phyloP scores from a whole-genome alignment of 2,888 invertebrate genomes.

The Drosophila villosipedis region DNA sequence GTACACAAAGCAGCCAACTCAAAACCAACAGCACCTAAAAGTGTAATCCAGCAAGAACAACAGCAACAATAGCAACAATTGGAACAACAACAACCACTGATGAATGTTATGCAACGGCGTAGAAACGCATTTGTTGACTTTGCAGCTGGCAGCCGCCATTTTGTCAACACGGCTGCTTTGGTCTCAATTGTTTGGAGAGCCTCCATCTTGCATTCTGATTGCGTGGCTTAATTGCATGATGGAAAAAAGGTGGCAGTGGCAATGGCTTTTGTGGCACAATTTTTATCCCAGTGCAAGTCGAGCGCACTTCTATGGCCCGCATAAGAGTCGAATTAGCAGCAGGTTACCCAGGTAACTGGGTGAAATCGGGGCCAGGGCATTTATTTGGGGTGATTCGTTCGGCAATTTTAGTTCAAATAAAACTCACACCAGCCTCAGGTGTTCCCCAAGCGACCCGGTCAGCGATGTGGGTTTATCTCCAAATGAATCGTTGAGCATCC shows the following conservation, averaged over 20 bases:
- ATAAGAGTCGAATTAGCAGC: slow-evolving; percentile 46
- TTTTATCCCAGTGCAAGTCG: slow-evolving; percentile 49
- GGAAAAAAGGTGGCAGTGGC: slow-evolving; percentile 18
- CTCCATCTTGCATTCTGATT: slow-evolving; percentile 78
- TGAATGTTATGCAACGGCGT: slow-evolving; percentile 42
- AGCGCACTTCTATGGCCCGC: slow-evolving; percentile 60
- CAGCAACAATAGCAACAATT: slow-evolving; percentile 15
- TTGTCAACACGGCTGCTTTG: slow-evolving; percentile 57
- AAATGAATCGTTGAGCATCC: slow-evolving; percentile 74
- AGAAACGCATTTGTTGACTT: slow-evolving; percentile 68
- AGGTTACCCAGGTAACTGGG: background rate
- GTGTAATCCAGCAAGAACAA: slow-evolving; percentile 45
- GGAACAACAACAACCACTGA: slow-evolving; percentile 20
- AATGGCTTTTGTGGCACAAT: slow-evolving; percentile 49
- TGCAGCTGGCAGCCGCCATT: slow-evolving; percentile 73
- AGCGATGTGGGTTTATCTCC: slow-evolving; percentile 40
- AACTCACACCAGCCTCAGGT: slow-evolving; percentile 65
- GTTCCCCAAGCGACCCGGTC: slow-evolving; percentile 30
- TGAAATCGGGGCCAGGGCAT: background rate
- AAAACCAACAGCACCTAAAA: slow-evolving; percentile 44
- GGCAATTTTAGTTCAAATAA: slow-evolving; percentile 72
- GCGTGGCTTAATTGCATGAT: slow-evolving; percentile 74
- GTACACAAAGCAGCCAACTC: slow-evolving; percentile 37
- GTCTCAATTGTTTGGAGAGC: slow-evolving; percentile 65
- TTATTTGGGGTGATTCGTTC: slow-evolving; percentile 22